These are phyloP conservation scores for Dinomys branickii DNA, from an alignment of 2,113 vertebrate genomes.

Conservation along the genomic window DNA sequence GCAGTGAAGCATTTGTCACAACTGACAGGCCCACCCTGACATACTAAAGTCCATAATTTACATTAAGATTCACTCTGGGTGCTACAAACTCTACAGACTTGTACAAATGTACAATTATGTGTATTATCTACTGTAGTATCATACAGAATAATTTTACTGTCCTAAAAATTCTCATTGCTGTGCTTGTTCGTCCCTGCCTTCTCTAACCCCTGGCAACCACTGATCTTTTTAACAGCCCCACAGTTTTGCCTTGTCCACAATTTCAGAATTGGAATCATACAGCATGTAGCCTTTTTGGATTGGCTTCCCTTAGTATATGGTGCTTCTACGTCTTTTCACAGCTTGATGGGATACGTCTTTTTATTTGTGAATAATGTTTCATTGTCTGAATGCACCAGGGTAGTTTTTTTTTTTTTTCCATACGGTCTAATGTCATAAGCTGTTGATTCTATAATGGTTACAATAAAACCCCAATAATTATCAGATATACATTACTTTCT, in stretches of 20 bases:
- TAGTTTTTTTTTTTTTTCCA: not conserved
- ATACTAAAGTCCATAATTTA: not conserved
- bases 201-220: not conserved
- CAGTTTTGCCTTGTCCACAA: not conserved
- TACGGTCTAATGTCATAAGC: not conserved
- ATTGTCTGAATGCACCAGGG: not conserved
- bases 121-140: not conserved
- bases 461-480: constrained; percentile 6
- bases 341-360: not conserved
- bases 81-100: not conserved
- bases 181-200: not conserved
- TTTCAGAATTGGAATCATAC: not conserved
- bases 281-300: not conserved
- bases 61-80: not conserved
- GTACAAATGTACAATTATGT: not conserved
- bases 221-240: not conserved
- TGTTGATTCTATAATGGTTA: not conserved
- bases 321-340: constrained; percentile 14
- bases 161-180: not conserved
- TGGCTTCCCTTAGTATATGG: not conserved
- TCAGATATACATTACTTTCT: not conserved
- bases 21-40: not conserved
- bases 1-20: not conserved
- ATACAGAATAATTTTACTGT: not conserved
- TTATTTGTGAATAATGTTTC: not conserved